phyloP scores from a whole-genome alignment of 2,888 invertebrate genomes.

The Chaetogeoica ovagalla region DNA sequence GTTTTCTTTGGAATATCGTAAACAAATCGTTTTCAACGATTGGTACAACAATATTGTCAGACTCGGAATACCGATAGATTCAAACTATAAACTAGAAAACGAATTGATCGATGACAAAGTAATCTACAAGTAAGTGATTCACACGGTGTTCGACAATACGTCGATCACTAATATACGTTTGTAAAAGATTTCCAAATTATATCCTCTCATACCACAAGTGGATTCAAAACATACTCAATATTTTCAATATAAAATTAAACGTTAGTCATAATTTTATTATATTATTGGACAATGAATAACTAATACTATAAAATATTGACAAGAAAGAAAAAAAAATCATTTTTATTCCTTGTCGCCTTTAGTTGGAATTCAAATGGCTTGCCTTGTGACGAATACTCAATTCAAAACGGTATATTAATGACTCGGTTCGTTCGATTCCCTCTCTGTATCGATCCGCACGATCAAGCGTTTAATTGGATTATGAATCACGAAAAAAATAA shows the following conservation, averaged over 20 bases:
- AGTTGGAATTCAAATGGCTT: slow-evolving; percentile 35
- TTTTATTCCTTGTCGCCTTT: background rate
- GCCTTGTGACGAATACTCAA: slow-evolving; percentile 71
- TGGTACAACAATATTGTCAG: slow-evolving; percentile 31
- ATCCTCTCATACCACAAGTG: too few species aligned
- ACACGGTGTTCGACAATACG: background rate
- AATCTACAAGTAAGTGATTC: slow-evolving; percentile 11
- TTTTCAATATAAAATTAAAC: too few species aligned
- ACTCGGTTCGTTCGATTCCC: slow-evolving; percentile 80
- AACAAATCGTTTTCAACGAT: slow-evolving; percentile 23
- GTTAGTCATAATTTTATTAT: too few species aligned
- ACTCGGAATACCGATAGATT: slow-evolving; percentile 24
- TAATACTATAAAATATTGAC: too few species aligned
- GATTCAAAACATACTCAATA: too few species aligned
- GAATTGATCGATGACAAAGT: slow-evolving; percentile 19
- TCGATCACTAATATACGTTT: too few species aligned
- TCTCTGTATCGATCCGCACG: slow-evolving; percentile 90
- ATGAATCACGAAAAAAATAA: slow-evolving; percentile 75
- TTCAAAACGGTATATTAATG: slow-evolving; percentile 89
- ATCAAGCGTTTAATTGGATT: slow-evolving; percentile 82
- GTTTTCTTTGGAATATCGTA: slow-evolving; percentile 42
- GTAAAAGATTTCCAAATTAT: too few species aligned
- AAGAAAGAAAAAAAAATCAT: background rate
- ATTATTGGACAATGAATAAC: too few species aligned
- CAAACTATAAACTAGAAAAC: slow-evolving; percentile 32